phyloP scores from a whole-genome alignment of 2,113 vertebrate species.

The Blennius ocellaris region DNA sequence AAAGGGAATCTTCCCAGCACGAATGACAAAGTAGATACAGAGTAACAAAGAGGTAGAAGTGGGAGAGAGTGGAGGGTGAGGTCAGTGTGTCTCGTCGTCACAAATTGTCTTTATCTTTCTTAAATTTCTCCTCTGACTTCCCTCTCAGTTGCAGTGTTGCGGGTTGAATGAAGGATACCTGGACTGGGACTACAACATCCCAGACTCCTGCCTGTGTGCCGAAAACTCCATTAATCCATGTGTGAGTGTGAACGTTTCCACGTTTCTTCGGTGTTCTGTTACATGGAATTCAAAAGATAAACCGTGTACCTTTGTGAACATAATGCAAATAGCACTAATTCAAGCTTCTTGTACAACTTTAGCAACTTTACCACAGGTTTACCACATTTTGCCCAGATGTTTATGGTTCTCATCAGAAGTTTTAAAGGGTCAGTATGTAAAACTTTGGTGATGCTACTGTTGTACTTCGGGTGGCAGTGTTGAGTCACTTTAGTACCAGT shows the following conservation, averaged over 20 bases:
- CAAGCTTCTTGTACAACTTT: too few species aligned
- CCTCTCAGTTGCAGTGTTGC: constrained; percentile 60
- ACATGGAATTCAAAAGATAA: too few species aligned
- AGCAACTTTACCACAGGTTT: too few species aligned
- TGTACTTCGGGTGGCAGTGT: too few species aligned
- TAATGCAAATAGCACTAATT: too few species aligned
- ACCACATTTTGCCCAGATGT: too few species aligned
- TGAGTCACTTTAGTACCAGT: too few species aligned
- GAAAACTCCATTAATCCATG: constrained; percentile 33
- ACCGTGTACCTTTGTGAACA: too few species aligned
- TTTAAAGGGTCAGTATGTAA: too few species aligned
- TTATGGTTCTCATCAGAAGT: too few species aligned
- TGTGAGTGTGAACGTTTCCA: constrained; percentile 42
- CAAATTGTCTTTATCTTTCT: not conserved
- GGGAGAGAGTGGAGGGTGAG: not conserved
- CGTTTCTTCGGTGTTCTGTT: not conserved
- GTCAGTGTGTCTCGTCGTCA: not conserved
- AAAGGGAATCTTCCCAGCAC: not conserved
- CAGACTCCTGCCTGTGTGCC: constrained; percentile 53
- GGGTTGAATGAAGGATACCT: constrained; percentile 51
- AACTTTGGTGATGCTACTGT: too few species aligned
- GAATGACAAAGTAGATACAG: not conserved
- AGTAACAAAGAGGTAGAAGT: not conserved
- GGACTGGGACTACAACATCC: constrained; percentile 63
- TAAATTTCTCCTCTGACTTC: not conserved